Conservation (phyloP, 1,140 invertebrate species). For the Paramacrobiotus metropolitanus region DNA sequence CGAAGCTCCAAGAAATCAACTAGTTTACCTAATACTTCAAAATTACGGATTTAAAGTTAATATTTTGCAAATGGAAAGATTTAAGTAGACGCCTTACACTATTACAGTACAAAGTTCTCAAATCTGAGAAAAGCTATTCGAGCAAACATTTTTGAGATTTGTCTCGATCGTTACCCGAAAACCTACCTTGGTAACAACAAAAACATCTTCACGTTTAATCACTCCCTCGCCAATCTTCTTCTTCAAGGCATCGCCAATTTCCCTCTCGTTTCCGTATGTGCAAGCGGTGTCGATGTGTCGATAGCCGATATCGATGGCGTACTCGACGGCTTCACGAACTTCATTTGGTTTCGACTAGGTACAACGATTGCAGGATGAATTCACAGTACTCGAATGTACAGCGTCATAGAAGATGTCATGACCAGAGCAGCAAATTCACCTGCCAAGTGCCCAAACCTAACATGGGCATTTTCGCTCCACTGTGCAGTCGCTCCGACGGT, state of each 20-base stretch:
- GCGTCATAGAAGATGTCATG: neutral
- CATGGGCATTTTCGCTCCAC: constrained; percentile 38
- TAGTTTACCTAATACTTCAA: no score
- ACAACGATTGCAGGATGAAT: neutral
- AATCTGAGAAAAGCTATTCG: no score
- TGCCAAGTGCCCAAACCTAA: constrained; percentile 55
- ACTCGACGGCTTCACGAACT: constrained; percentile 29
- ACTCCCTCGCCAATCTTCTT: constrained; percentile 20
- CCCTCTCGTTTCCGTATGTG: constrained; percentile 28
- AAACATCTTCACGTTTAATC: constrained; percentile 22
- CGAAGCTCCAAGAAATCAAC: no score
- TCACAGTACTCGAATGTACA: neutral
- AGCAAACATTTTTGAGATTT: no score
- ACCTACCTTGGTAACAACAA: constrained; percentile 34
- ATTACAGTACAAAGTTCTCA: no score
- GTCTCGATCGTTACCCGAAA: no score
- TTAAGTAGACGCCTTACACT: no score
- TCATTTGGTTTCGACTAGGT: constrained; percentile 6
- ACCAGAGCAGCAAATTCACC: constrained; percentile 19
- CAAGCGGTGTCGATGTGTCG: constrained; percentile 42
- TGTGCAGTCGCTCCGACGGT: constrained; percentile 8
- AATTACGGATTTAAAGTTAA: no score
- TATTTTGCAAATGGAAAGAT: no score
- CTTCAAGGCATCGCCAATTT: constrained; percentile 22
- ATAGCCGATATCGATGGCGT: constrained; percentile 41